Evolutionary conservation across 2,888 invertebrate genomes (phyloP).

Genomic region (Lottia gigantea): DNA sequence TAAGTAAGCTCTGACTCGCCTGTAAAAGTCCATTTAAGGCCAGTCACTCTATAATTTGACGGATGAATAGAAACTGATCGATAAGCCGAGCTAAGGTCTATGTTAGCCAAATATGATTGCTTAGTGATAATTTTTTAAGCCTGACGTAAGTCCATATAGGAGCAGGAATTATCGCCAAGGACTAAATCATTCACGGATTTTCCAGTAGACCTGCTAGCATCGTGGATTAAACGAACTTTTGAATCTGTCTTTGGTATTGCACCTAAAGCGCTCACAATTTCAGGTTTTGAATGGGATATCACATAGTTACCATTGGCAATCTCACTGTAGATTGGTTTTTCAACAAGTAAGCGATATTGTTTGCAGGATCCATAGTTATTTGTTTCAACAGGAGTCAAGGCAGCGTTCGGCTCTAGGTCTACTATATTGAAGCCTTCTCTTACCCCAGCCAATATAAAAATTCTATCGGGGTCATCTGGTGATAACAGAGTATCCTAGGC

Average conservation of each 20-base stretch:
- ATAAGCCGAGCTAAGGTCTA: conserved; percentile 9
- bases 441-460: conserved; percentile 20
- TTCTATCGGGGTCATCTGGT: conserved; percentile 8
- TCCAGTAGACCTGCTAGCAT: no score
- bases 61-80: conserved; percentile 16
- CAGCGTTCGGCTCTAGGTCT: conserved; percentile 5
- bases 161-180: neutral
- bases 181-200: no score
- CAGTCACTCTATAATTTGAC: conserved; percentile 15
- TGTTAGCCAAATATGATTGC: neutral
- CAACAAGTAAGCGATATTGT: neutral
- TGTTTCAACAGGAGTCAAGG: conserved; percentile 9
- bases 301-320: neutral
- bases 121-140: neutral
- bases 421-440: conserved; percentile 20
- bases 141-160: neutral
- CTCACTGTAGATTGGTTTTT: no score
- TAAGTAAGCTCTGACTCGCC: neutral
- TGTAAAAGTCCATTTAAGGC: conserved; percentile 2
- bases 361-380: conserved; percentile 22
- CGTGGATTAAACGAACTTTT: neutral
- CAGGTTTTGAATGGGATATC: neutral
- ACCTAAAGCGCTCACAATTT: neutral
- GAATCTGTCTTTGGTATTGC: neutral
- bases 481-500: conserved; percentile 7